Evolutionary conservation across 2,888 invertebrate species (phyloP), one percentile per base, ranked within the genome.

Genomic region (Entomobrya multifasciata): DNA sequence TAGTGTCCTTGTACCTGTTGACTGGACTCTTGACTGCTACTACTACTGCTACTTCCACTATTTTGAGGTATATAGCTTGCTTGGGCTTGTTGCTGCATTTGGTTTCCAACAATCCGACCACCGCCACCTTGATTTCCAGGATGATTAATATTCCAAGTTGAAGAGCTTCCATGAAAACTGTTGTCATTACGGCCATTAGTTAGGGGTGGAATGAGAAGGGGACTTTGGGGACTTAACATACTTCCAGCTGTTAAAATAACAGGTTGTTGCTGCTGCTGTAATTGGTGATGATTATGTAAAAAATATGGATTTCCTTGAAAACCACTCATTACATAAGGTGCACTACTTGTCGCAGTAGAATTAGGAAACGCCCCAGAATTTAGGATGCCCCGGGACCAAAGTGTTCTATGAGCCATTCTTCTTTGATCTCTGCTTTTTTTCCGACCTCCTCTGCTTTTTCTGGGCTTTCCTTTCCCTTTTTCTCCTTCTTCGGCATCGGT

Each of bases 61-160:
- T 25, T 60, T 47, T 83, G 60, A 11, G n/a, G 55, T n/a, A n/a
- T n/a, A n/a, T n/a, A n/a, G n/a, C n/a, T n/a, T n/a, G n/a, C n/a
- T n/a, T n/a, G n/a, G n/a, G n/a, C n/a, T n/a, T n/a, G n/a, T n/a
- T n/a, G n/a, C n/a, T n/a, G n/a, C n/a, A n/a, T n/a, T n/a, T n/a
- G n/a, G n/a, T n/a, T n/a, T n/a, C n/a, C n/a, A n/a, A 74, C 36
- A 44, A 77, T 77, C 8, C 77, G 60, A n/a, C n/a, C n/a, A n/a
- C n/a, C n/a, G n/a, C n/a, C n/a, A n/a, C n/a, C n/a, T n/a, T n/a
- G n/a, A 44, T 44, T 77, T 30, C 77, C 70, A 0, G 86, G 86
- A 74, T 86, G 72, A 52, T 80, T 80, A 4, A 85, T 72, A 60
- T 70, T 85, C 86, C 86, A 86, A 4, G 70, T 79, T 57, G 85